These are phyloP conservation scores for Anastrepha obliqua DNA, from an alignment of 1,140 invertebrate species.

Conservation along the genomic window DNA sequence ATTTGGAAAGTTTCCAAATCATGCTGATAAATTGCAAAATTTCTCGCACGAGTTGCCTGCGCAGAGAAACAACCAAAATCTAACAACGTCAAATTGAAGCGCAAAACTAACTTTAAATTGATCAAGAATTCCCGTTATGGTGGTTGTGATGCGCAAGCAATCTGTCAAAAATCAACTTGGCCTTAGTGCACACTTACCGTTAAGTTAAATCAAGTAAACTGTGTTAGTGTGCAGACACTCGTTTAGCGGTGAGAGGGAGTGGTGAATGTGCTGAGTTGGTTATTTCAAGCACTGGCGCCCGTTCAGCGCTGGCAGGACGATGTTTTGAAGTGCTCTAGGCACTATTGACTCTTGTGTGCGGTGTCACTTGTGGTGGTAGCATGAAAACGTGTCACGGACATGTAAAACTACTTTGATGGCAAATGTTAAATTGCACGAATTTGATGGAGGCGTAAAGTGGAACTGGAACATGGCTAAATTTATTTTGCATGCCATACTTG, in stretches of 20 bases:
- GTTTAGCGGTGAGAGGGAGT: neutral
- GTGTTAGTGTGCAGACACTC: neutral
- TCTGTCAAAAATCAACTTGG: constrained; percentile 43
- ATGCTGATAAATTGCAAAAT: constrained; percentile 7
- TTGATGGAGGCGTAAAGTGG: neutral
- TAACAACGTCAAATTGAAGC: neutral
- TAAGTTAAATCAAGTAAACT: constrained; percentile 33
- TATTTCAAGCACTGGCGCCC: neutral
- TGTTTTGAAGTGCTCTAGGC: neutral
- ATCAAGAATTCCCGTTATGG: constrained; percentile 6
- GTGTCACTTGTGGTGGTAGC: neutral
- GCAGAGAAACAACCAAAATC: neutral
- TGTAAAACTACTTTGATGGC: constrained; percentile 39
- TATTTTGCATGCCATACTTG: too few relatives aligned
- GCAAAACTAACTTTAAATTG: constrained; percentile 7
- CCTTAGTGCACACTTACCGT: constrained; percentile 30
- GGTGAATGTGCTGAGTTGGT: neutral
- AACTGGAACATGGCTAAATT: too few relatives aligned
- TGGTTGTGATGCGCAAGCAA: neutral
- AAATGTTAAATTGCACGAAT: constrained; percentile 41
- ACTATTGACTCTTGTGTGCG: constrained; percentile 2
- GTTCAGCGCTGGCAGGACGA: neutral
- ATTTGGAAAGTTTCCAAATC: constrained; percentile 8
- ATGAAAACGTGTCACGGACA: constrained; percentile 31
- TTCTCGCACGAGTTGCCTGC: constrained; percentile 26